Base-by-base conservation (phyloP, 2,888 invertebrate genomes). In the Platypus cylindrus region DNA sequence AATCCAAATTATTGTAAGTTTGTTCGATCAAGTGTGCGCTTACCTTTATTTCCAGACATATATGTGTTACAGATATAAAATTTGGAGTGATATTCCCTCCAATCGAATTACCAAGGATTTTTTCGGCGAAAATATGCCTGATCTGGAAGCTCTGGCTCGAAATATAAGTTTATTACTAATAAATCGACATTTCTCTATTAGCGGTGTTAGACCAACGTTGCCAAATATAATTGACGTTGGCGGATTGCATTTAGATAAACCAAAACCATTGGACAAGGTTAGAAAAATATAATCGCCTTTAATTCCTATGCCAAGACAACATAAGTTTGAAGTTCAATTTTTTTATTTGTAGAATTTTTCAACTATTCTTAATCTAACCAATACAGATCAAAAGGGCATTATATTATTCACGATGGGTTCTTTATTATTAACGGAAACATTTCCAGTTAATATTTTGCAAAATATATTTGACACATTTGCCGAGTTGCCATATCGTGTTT, bases 361-460 rank as follows among this genome's bases (percentile, higher is more conserved):
- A n/a, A n/a, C n/a, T n/a, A n/a, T n/a, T n/a, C n/a, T n/a, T n/a
- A n/a, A n/a, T n/a, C n/a, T n/a, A n/a, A n/a, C n/a, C n/a, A n/a
- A n/a, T n/a, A 34, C 40, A 9, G 34, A 42, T 17, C 28, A 22
- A 16, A 45, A 53, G 14, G 59, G 60, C 4, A 63, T 71, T 15
- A 66, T 73, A 36, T 72, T 68, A 50, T 68, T 72, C 60, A 70
- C 69, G 43, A 68, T 73, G 47, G 73, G 73, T 7, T 71, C 72
- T 4, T 68, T 71, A 66, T 59, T 73, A 1, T 54, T 64, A 14
- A 67, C 68, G 20, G 70, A 70, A 51, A 66, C 67, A 1, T 67
- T 72, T 41, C 65, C 70, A 1, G 54, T 53, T 22, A 58, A 63
- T 13, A 64, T 58, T 42, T 48, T 70, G 27, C 55, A 62, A 39